phyloP scores from a whole-genome alignment of 2,113 vertebrate species.

The Isurus oxyrinchus region DNA sequence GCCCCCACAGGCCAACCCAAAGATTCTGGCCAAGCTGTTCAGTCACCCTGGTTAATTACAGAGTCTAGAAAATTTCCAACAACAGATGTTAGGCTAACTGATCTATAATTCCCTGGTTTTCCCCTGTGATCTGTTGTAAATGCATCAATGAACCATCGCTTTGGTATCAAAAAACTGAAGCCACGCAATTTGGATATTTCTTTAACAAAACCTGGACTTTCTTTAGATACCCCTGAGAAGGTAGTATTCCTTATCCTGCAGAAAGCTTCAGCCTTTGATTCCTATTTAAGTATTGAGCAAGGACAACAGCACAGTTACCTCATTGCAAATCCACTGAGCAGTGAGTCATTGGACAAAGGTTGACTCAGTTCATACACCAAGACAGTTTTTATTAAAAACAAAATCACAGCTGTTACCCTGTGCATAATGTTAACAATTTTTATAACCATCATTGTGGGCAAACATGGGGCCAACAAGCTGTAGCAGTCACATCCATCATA shows the following conservation, averaged over 20 bases:
- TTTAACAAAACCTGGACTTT: not conserved
- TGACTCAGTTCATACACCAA: not conserved
- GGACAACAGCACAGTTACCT: not conserved
- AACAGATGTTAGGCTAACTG: not conserved
- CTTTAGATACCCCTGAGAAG: not conserved
- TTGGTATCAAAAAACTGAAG: not conserved
- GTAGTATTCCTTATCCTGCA: not conserved
- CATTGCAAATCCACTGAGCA: not conserved
- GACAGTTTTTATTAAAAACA: not conserved
- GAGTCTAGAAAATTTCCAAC: too few relatives aligned
- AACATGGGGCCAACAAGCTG: not conserved
- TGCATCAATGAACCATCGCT: not conserved
- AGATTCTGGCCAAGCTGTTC: too few relatives aligned
- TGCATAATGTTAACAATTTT: not conserved
- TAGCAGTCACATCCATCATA: not conserved
- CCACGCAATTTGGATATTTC: not conserved
- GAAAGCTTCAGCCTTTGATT: not conserved
- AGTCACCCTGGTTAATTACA: too few relatives aligned
- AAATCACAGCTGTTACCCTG: not conserved
- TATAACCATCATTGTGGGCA: not conserved
- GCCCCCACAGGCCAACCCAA: too few relatives aligned
- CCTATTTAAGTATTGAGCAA: not conserved
- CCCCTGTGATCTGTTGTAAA: not conserved
- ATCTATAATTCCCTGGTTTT: not conserved
- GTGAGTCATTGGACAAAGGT: not conserved